Percentiles rank a stretch among this genome's conserved stretches.
Conservation (phyloP, 1,140 invertebrate genomes). For the Lanistes nyassanus region DNA sequence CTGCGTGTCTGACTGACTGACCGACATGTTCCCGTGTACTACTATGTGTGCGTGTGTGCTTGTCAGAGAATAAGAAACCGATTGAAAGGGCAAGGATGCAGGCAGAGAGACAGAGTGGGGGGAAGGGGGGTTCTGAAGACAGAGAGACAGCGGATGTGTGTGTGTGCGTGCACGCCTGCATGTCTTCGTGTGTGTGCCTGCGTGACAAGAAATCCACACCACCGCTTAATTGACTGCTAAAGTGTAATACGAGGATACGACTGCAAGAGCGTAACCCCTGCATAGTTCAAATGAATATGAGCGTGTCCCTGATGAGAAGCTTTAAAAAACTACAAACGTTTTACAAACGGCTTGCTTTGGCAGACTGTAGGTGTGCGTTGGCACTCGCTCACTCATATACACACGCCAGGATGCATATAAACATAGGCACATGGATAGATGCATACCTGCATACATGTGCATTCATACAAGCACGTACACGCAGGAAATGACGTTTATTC, state of each 20-base stretch:
- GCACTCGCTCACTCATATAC: constrained; percentile 7
- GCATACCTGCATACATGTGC: background rate
- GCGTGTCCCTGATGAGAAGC: background rate
- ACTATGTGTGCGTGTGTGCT: background rate
- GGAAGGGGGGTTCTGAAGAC: background rate
- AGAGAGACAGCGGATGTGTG: constrained; percentile 4
- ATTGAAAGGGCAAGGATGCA: background rate
- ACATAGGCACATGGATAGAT: background rate
- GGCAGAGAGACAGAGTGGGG: background rate
- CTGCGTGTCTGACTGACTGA: background rate
- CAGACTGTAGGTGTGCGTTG: background rate
- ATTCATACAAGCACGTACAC: constrained; percentile 6
- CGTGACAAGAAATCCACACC: background rate
- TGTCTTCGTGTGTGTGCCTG: background rate
- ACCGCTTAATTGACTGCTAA: background rate
- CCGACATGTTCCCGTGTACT: background rate
- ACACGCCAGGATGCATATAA: background rate
- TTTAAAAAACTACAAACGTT: background rate
- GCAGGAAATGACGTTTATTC: too few relatives aligned
- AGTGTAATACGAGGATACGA: background rate
- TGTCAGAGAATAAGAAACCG: background rate
- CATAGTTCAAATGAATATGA: background rate
- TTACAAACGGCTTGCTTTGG: background rate
- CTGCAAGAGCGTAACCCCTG: background rate
- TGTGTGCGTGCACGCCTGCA: background rate